phyloP scores from a whole-genome alignment of 2,797 vertebrate genomes.

The Darevskia mixta region DNA sequence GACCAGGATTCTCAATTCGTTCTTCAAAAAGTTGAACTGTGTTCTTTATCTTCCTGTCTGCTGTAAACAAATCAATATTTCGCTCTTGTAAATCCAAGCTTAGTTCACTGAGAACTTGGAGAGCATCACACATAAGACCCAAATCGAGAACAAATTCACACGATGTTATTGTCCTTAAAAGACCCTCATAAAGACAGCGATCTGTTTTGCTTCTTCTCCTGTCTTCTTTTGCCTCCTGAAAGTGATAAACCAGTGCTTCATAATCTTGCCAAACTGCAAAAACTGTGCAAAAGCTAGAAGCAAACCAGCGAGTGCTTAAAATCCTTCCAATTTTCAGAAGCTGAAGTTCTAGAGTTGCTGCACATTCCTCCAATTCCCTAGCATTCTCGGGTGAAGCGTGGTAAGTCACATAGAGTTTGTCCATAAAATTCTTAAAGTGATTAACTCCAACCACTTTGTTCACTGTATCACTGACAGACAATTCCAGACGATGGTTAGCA shows the following conservation, averaged over 20 bases:
- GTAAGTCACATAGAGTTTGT: conserved; percentile 1
- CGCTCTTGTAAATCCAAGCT: neutral
- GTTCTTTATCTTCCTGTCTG: neutral
- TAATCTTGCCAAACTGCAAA: neutral
- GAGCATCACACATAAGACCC: neutral
- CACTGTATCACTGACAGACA: neutral
- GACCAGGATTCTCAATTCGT: neutral
- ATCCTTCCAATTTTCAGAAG: neutral
- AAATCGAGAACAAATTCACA: neutral
- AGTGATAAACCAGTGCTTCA: neutral
- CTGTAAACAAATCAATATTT: neutral
- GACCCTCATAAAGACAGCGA: neutral
- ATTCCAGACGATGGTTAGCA: neutral
- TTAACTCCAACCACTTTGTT: neutral
- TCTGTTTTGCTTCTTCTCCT: neutral
- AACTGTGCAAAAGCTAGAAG: neutral
- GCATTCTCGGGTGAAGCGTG: neutral
- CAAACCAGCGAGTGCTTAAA: neutral
- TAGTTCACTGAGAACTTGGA: neutral
- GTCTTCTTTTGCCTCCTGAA: neutral
- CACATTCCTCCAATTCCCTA: neutral
- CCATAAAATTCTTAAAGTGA: neutral
- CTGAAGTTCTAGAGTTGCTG: neutral
- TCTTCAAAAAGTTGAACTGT: neutral
- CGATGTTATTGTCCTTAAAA: neutral